A percentile compares a stretch with the other conserved stretches of the same genome.
phyloP scores from a whole-genome alignment of 2,888 invertebrate species.

The Drosophila neutralis region DNA sequence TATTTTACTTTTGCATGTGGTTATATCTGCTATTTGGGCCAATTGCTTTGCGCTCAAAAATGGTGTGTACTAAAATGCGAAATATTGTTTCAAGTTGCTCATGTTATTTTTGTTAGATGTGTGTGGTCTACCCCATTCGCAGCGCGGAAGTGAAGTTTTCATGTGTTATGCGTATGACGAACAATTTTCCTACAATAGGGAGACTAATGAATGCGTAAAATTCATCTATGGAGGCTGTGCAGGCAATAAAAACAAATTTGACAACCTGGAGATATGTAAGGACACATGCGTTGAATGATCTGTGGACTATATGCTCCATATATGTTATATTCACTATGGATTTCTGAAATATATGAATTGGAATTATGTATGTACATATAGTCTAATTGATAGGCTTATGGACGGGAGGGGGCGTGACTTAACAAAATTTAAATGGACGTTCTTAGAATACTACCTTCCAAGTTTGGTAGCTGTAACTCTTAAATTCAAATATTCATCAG shows the following conservation, averaged over 20 bases:
- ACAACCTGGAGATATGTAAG: fast-evolving
- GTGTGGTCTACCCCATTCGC: conserved; percentile 54
- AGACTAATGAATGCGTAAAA: conserved; percentile 35
- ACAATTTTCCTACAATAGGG: conserved; percentile 48
- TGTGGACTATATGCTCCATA: not conserved
- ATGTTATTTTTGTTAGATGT: conserved; percentile 18
- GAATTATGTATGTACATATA: not conserved
- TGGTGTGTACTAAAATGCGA: conserved; percentile 4
- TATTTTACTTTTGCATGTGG: not conserved
- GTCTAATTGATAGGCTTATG: not conserved
- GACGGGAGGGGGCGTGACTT: too few species aligned
- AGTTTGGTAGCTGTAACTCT: not conserved
- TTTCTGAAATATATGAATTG: not conserved
- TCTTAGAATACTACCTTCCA: not conserved
- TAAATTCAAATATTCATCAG: not conserved
- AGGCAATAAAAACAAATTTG: conserved; percentile 71
- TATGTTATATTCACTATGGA: not conserved
- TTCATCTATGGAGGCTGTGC: conserved; percentile 70
- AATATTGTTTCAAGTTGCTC: not conserved
- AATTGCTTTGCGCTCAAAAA: conserved; percentile 23
- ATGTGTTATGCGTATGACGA: fast-evolving
- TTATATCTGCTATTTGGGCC: not conserved
- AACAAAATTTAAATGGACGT: not conserved
- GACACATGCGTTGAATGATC: too few species aligned
- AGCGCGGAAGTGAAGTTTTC: fast-evolving